Conservation (phyloP, 1,140 invertebrate genomes). For the Geopemphigus sp. region DNA sequence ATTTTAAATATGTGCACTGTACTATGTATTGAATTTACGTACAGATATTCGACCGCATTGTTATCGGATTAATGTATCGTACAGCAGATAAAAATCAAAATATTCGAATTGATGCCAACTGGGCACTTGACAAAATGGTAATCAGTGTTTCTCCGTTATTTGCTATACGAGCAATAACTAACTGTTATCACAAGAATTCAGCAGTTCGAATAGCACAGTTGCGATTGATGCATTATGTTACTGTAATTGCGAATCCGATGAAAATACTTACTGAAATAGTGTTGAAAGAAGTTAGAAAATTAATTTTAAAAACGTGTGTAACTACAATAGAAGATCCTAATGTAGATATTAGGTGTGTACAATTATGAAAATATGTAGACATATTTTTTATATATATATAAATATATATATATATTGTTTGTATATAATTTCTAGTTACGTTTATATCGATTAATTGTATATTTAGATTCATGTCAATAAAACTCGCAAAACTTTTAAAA, state of each 20-base stretch:
- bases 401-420: too few relatives aligned
- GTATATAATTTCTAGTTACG: too few relatives aligned
- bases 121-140: slow-evolving; percentile 40
- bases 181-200: slow-evolving; percentile 20
- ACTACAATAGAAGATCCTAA: slow-evolving; percentile 5
- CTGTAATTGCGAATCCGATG: background rate
- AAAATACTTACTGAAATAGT: background rate
- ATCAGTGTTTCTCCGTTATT: background rate
- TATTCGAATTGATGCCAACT: slow-evolving; percentile 18
- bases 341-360: slow-evolving; percentile 5
- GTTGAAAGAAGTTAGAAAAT: slow-evolving; percentile 9
- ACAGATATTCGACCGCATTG: slow-evolving; percentile 31
- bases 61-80: slow-evolving; percentile 7
- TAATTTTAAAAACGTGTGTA: slow-evolving; percentile 4
- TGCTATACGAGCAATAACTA: background rate
- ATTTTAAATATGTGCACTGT: too few relatives aligned
- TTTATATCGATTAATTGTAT: background rate
- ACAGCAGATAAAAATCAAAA: slow-evolving; percentile 34
- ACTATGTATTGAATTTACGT: too few relatives aligned
- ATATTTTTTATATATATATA: too few relatives aligned
- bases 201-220: slow-evolving; percentile 15
- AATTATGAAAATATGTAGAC: too few relatives aligned
- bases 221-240: slow-evolving; percentile 2
- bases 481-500: slow-evolving; percentile 28
- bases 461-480: slow-evolving; percentile 26